Base-by-base conservation (phyloP, 2,888 invertebrate species). In the Xiphydria camelus region DNA sequence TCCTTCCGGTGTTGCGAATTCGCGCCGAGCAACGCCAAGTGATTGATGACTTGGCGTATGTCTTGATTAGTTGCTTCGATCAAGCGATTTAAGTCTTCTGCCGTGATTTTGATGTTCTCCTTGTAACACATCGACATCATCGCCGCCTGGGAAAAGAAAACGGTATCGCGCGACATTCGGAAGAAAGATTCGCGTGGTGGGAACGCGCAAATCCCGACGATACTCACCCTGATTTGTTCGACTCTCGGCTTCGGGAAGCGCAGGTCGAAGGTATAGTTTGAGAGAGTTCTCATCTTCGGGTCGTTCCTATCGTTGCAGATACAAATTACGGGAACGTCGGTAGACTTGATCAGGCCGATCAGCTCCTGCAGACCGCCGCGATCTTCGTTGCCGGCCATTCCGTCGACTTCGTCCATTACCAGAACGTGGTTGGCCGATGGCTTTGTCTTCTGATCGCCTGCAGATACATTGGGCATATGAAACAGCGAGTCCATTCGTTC, bases 371-470 rank as follows among this genome's bases (percentile, higher is more conserved):
- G 84, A 29, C 99, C 99, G 15, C 98, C 98, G 60, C 99, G 83
- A 76, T 99, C 99, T 76, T 99, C 95, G 73, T 98, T 99, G 2
- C 98, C 98, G 1, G 96, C 93, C 97, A 99, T 99, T 5, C 99
- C 99, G 70, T 99, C 99, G 0, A 99, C 98, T 82, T 99, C 99
- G 68, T 99, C 99, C 99, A 99, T 99, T n/a, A 99, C 82, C 4
- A 99, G 77, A 9, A 94, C 94, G 68, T 94, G 94, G 64, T 91
- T 92, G 57, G 31, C 48, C 4, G 64, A 51, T 18, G 64, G 51
- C 41, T 68, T 68, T 10, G 41, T 40, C 9, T 55, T 42, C 3
- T 41, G 38, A 7, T 52, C 48, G 32, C 34, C 61, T 57, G 18
- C 10, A 37, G n/a, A n/a, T n/a, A 15, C 14, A 9, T 25, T 19